Evolutionary conservation across 2,113 vertebrate species (phyloP), one percentile per base, ranked within the genome.

Genomic region (Hirundichthys speculiger): DNA sequence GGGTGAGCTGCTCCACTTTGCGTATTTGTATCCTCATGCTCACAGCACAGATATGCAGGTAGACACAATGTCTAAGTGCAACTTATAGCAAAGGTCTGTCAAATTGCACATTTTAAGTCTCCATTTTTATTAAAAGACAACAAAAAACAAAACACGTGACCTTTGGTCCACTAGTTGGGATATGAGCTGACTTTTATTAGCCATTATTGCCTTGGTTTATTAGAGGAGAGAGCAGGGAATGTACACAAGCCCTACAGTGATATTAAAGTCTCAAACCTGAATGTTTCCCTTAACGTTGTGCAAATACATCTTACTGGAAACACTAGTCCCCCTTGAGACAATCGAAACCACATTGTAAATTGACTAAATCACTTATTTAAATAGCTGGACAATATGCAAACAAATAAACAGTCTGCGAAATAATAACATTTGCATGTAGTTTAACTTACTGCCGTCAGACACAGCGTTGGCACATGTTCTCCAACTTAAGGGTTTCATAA

Each of bases 121-220:
- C 48, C 1, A 1, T 34, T 34, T 67, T 67, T 38, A 13, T 48
- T 16, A 45, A 61, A 75, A 59, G 10, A 1, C 1, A 41, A 45
- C 13, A 2, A 30, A 30, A 74, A 69, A 58, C 3, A 58, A 41
- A 52, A 53, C 22, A 13, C 25, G 63, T 62, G 64, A 74, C 65
- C 54, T 66, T 56, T 79, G 58, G 16, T 67, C 56, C 38, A 63
- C 58, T 60, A 39, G 20, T 43, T 73, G 50, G n/a, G 71, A 73
- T 75, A 45, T 73, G 62, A 71, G 73, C 47, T 50, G 5, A 65
- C 61, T 48, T 73, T 77, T 83, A 57, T 69, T 71, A 73, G 42
- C 20, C 19, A 7, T 48, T 61, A 73, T 75, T 50, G 60, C 75
- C 12, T 3, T 8, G 30, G 64, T 70, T 71, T 68, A 79, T 66